These are phyloP conservation scores for Aphrocallistes beatrix DNA, from an alignment of 37 sponge, comb jelly and placozoan genomes.

Conservation along the genomic window DNA sequence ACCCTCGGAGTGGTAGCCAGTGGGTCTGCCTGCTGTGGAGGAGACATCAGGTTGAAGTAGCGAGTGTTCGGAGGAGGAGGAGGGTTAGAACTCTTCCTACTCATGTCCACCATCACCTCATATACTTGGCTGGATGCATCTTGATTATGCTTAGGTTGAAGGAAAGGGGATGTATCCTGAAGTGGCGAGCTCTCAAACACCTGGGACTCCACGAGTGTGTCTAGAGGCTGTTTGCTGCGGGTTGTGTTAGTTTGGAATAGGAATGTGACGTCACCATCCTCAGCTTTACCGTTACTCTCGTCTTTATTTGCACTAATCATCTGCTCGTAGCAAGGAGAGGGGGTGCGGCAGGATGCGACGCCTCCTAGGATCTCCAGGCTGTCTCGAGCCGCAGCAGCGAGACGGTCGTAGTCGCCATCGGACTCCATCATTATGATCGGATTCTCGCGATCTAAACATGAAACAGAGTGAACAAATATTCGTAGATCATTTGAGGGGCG, in stretches of 20 bases:
- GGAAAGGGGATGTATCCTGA: no score
- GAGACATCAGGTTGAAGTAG: neutral
- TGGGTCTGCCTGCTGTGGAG: neutral
- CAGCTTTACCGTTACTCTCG: neutral
- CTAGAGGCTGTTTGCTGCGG: neutral
- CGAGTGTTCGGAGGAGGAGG: no score
- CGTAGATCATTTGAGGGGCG: neutral
- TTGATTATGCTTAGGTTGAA: no score
- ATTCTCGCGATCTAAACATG: neutral
- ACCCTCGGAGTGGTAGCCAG: neutral
- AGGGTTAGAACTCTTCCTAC: no score
- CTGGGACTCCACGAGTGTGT: neutral
- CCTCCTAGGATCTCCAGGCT: neutral
- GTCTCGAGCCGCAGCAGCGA: neutral
- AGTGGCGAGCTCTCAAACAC: no score
- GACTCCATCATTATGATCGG: neutral
- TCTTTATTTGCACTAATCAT: neutral
- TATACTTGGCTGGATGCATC: no score
- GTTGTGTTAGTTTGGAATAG: neutral
- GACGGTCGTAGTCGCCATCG: neutral
- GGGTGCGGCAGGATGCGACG: neutral
- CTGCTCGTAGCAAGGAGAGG: neutral
- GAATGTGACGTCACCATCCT: neutral
- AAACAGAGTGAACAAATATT: neutral
- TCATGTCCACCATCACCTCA: no score